Conservation (phyloP, 2,797 vertebrate species). For the Lithobates pipiens region DNA sequence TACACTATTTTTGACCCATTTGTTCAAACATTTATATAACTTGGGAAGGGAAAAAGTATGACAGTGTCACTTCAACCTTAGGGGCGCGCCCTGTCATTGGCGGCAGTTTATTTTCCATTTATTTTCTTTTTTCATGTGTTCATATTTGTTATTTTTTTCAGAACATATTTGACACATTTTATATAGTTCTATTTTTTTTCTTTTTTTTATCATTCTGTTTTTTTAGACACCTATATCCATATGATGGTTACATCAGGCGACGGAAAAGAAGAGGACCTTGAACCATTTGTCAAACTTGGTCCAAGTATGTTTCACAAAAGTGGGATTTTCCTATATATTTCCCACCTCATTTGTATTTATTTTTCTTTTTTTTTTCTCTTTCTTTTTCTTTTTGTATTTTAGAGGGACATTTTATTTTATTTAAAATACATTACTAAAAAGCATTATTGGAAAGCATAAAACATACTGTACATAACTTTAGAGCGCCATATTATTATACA, state of each 20-base stretch:
- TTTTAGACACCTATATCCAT: conserved; percentile 95
- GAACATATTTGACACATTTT: conserved; percentile 31
- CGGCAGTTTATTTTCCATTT: background rate
- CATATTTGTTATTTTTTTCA: background rate
- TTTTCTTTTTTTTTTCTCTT: background rate
- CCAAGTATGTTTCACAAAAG: conserved; percentile 86
- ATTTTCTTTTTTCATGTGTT: background rate
- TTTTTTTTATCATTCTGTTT: conserved; percentile 65
- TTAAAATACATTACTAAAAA: background rate
- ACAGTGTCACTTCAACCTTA: too few relatives aligned
- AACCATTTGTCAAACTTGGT: conserved; percentile 97
- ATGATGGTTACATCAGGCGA: conserved; percentile 89
- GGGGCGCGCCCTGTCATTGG: too few relatives aligned
- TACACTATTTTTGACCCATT: too few relatives aligned
- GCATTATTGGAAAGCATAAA: too few relatives aligned
- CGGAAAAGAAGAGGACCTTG: conserved; percentile 94
- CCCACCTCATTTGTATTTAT: background rate
- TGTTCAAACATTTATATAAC: too few relatives aligned
- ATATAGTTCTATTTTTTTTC: conserved; percentile 53
- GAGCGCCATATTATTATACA: too few relatives aligned
- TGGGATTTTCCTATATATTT: conserved; percentile 3
- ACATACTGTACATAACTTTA: too few relatives aligned
- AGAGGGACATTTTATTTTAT: background rate
- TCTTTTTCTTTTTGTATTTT: background rate
- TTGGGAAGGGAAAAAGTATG: too few relatives aligned